Percentiles rank a stretch among this genome's conserved stretches.
Evolutionary conservation across 2,797 vertebrate species (phyloP).

Genomic region (Falco novaeseelandiae): DNA sequence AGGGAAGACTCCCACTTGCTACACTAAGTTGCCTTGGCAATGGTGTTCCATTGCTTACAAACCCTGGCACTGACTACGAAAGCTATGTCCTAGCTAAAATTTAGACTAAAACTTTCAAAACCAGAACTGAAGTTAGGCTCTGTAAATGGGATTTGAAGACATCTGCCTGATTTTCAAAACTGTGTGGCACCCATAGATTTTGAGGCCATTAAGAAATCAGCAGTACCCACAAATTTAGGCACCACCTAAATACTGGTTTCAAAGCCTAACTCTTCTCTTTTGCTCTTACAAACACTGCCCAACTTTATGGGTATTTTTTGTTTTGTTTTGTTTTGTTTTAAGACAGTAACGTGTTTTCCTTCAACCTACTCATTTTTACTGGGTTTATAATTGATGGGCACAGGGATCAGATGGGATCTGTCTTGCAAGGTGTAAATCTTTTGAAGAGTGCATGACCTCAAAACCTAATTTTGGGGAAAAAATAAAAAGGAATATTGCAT

Average conservation of each 20-base stretch:
- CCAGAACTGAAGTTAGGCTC: neutral
- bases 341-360: neutral
- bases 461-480: neutral
- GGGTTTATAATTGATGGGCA: neutral
- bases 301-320: neutral
- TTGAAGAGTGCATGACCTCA: neutral
- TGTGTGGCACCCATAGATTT: neutral
- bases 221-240: neutral
- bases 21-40: neutral
- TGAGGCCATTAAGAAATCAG: neutral
- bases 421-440: neutral
- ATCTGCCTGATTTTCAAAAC: neutral
- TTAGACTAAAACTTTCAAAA: neutral
- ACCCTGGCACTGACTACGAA: neutral
- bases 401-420: neutral
- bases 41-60: neutral
- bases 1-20: neutral
- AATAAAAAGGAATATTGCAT: neutral
- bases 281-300: neutral
- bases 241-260: neutral
- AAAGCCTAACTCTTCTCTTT: neutral
- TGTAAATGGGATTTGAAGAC: neutral
- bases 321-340: neutral
- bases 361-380: neutral
- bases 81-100: neutral